Base-by-base conservation (phyloP, 1,140 invertebrate genomes). In the Leptoteleia sp. region DNA sequence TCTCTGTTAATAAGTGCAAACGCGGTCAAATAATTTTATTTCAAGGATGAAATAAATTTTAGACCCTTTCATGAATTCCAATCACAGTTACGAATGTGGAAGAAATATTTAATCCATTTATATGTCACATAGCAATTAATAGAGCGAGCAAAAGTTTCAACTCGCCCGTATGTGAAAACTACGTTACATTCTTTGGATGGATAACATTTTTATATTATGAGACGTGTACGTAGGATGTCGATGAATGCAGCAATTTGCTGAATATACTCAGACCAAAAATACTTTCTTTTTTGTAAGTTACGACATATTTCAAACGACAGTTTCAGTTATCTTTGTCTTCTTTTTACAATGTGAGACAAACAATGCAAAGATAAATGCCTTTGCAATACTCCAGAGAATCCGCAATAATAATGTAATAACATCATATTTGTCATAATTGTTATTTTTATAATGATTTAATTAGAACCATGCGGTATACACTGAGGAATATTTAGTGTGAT, bases 141-240 rank as follows among this genome's bases (percentile, higher is more conserved):
- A 61, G 52, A 61, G 17, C 11, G 48, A 16, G 59, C 31, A 64
- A 76, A 67, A 61, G 16, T 59, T 67, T 43, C 9, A 45, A 68
- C 11, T 64, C 35, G 57, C 19, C 19, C 43, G 42, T 67, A 71
- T 45, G 35, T 54, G 70, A 73, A 48, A 73, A 55, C 16, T 40
- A 13, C 37, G 11, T 33, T 31, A 11, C 61, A 75, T 75, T 75
- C 71, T 67, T 67, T 33, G 42, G 22, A 75, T 75, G 61, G 19
- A 75, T 59, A 27, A 31, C 42, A 64, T 75, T 61, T 75, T 42
- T 64, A 29, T 42, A 57, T 67, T 64, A 67, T 61, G 38, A 67
- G 12, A 54, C 17, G 61, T 54, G 61, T 43, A 47, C 50, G 59
- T 64, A 76, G 71, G 52, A 48, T 52, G 61, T 67, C 54, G 54